A percentile compares a stretch with the other conserved stretches of the same genome.
Evolutionary conservation across 1,140 invertebrate species (phyloP).

Genomic region (Sitodiplosis mosellana): DNA sequence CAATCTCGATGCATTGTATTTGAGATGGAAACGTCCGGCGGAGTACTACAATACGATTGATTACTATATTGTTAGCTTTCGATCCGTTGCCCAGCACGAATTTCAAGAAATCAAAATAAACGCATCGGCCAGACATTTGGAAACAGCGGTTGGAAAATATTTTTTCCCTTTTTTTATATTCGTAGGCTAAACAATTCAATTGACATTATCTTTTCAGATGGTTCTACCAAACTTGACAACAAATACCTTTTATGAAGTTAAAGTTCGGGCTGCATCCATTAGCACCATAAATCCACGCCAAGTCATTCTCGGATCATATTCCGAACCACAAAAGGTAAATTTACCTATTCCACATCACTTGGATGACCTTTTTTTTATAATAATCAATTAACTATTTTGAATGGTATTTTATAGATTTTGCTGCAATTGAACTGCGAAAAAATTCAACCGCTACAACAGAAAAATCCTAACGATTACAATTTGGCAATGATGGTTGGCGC

Average conservation of each 20-base stretch:
- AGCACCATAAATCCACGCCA: conserved; percentile 42
- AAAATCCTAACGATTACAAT: conserved; percentile 41
- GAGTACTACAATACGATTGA: conserved; percentile 57
- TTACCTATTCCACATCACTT: no score
- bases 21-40: conserved; percentile 62
- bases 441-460: conserved; percentile 31
- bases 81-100: conserved; percentile 33
- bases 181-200: no score
- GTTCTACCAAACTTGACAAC: conserved; percentile 53
- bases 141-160: conserved; percentile 38
- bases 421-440: conserved; percentile 49
- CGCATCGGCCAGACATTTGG: conserved; percentile 34
- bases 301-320: conserved; percentile 45
- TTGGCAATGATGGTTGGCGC: conserved; percentile 52
- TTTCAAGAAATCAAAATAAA: conserved; percentile 42
- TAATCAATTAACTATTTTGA: neutral
- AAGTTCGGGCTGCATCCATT: conserved; percentile 46
- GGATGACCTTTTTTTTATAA: no score
- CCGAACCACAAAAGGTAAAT: conserved; percentile 40
- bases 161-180: conserved; percentile 1
- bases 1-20: conserved; percentile 48
- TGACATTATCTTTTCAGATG: conserved; percentile 31
- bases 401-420: conserved; percentile 14
- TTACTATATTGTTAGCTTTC: conserved; percentile 57
- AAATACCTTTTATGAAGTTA: conserved; percentile 54